These are phyloP conservation scores for Lithodes maja DNA, from an alignment of 2,888 invertebrate species.

Conservation along the genomic window DNA sequence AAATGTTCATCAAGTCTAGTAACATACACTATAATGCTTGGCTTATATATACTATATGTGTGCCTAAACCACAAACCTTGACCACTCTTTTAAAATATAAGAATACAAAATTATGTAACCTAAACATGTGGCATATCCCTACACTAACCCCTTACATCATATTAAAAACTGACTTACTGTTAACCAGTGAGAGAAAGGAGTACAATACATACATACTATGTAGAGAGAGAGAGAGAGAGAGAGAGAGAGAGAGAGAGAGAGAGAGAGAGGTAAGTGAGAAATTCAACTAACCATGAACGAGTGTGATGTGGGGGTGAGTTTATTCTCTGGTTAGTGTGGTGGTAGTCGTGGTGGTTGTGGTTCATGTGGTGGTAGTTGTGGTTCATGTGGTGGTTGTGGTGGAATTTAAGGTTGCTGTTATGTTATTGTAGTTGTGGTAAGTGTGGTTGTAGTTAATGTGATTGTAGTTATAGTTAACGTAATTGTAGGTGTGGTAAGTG, in stretches of 20 bases:
- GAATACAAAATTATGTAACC: no score
- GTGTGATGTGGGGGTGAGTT: neutral
- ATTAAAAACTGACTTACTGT: no score
- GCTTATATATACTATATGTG: no score
- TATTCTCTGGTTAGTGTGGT: neutral
- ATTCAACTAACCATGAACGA: neutral
- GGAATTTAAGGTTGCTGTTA: neutral
- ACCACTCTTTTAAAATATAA: no score
- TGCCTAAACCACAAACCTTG: no score
- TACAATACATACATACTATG: neutral
- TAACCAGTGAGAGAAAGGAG: no score
- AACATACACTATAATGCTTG: no score
- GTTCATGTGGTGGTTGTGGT: neutral
- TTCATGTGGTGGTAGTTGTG: neutral
- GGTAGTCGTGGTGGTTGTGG: neutral
- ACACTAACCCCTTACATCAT: no score
- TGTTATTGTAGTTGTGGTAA: neutral
- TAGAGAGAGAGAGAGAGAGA: conserved; percentile 22
- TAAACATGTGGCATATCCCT: no score
- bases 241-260: conserved; percentile 28
- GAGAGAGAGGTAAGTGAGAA: neutral
- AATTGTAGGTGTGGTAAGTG: neutral
- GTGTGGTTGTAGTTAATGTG: neutral
- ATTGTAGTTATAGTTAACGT: neutral
- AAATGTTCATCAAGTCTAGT: no score